Evolutionary conservation across 2,113 vertebrate genomes (phyloP).

Genomic region (Oreochromis tanganicae): DNA sequence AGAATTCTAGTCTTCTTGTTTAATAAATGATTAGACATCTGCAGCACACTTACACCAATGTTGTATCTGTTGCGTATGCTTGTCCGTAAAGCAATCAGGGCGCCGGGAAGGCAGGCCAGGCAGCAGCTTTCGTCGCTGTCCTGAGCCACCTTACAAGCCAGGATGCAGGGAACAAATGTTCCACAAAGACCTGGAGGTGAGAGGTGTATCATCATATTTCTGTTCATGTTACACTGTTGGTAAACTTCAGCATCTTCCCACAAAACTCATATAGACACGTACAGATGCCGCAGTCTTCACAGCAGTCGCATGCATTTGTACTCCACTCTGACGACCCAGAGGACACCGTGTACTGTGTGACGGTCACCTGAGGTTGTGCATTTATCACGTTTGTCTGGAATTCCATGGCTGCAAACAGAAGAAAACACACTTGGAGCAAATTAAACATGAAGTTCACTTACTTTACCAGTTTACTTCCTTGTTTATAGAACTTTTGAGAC

Average conservation of each 20-base stretch:
- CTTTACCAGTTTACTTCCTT: background rate
- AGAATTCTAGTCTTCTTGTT: background rate
- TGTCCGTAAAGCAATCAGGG: constrained; percentile 71
- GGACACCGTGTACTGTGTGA: constrained; percentile 55
- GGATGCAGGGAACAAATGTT: constrained; percentile 76
- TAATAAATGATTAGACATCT: background rate
- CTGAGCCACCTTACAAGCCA: constrained; percentile 78
- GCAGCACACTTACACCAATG: constrained; percentile 58
- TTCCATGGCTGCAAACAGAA: constrained; percentile 51
- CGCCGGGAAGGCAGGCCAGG: constrained; percentile 69
- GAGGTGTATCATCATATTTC: background rate
- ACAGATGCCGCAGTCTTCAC: constrained; percentile 75
- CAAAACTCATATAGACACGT: background rate
- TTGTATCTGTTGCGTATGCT: constrained; percentile 66
- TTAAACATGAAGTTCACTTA: background rate
- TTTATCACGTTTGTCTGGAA: constrained; percentile 66
- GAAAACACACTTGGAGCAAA: background rate
- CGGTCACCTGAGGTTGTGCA: constrained; percentile 62
- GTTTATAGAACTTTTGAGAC: background rate
- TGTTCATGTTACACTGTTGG: background rate
- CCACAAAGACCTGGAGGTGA: constrained; percentile 78
- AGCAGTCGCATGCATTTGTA: constrained; percentile 70
- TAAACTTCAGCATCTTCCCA: background rate
- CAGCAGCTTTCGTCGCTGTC: constrained; percentile 72
- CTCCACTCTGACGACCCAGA: constrained; percentile 57